A percentile compares a stretch with the other conserved stretches of the same genome.
Conservation (phyloP, 2,888 invertebrate species). For the Spodoptera exigua region DNA sequence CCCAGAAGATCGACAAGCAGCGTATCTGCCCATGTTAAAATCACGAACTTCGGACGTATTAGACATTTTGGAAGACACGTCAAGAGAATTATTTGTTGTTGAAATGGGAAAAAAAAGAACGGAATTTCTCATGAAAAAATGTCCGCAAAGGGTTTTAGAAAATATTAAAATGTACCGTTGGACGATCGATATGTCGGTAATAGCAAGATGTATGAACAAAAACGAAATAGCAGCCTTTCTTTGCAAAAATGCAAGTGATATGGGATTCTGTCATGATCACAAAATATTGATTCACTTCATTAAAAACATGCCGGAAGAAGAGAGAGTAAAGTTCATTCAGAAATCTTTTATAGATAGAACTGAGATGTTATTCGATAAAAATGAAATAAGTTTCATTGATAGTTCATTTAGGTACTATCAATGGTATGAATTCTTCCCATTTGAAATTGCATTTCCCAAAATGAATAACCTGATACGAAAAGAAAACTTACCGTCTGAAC, state of each 20-base stretch:
- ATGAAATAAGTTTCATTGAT: background rate
- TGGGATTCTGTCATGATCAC: slow-evolving; percentile 53
- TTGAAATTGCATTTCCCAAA: slow-evolving; percentile 69
- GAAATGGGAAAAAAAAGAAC: slow-evolving; percentile 66
- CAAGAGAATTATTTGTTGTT: slow-evolving; percentile 34
- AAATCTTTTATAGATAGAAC: slow-evolving; percentile 67
- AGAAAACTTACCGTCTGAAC: slow-evolving; percentile 70
- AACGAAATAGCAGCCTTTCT: slow-evolving; percentile 69
- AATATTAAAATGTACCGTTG: slow-evolving; percentile 65
- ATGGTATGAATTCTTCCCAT: slow-evolving; percentile 76
- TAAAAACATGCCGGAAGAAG: slow-evolving; percentile 66
- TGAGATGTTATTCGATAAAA: slow-evolving; percentile 8
- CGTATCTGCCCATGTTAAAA: slow-evolving; percentile 55
- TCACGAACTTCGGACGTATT: slow-evolving; percentile 65
- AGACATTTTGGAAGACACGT: slow-evolving; percentile 61
- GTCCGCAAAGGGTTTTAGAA: slow-evolving; percentile 66
- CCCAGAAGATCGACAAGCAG: no score
- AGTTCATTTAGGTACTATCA: slow-evolving; percentile 54
- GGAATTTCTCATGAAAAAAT: slow-evolving; percentile 67
- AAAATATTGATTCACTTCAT: slow-evolving; percentile 71
- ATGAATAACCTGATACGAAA: slow-evolving; percentile 70
- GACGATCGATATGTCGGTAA: slow-evolving; percentile 65
- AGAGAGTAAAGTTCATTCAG: slow-evolving; percentile 71
- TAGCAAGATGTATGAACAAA: slow-evolving; percentile 69
- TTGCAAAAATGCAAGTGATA: slow-evolving; percentile 56